Percentiles rank a stretch among this genome's conserved stretches.
Conservation (phyloP, 2,888 invertebrate species). For the Caenorhabditis sinica region DNA sequence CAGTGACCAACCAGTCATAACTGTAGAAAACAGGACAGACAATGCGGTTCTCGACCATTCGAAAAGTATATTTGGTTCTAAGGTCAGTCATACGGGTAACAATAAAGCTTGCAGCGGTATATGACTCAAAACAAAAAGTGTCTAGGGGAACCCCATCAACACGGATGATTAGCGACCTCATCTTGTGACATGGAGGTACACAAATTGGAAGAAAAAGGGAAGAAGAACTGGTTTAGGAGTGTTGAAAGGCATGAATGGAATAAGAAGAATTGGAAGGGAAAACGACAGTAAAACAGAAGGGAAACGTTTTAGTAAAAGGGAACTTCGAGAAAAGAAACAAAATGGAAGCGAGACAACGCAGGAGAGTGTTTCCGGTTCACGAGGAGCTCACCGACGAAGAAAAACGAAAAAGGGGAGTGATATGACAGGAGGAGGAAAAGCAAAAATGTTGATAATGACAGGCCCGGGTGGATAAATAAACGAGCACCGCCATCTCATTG, state of each 20-base stretch:
- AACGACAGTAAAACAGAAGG: constrained; percentile 11
- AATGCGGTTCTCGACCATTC: neutral
- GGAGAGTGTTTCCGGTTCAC: constrained; percentile 45
- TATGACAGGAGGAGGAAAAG: constrained; percentile 51
- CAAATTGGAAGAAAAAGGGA: constrained; percentile 31
- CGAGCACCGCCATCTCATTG: constrained; percentile 37
- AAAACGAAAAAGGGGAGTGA: constrained; percentile 22
- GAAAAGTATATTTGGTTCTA: neutral
- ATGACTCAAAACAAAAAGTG: constrained; percentile 25
- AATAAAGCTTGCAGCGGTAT: constrained; percentile 1
- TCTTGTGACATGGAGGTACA: constrained; percentile 55
- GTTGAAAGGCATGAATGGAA: constrained; percentile 19
- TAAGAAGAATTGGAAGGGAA: neutral
- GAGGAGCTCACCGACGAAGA: constrained; percentile 19
- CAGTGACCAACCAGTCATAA: neutral
- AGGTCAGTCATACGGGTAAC: constrained; percentile 4
- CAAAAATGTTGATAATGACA: constrained; percentile 59
- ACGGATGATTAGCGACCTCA: constrained; percentile 52
- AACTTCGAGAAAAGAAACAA: constrained; percentile 3
- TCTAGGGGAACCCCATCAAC: constrained; percentile 8
- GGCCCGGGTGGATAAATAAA: constrained; percentile 49
- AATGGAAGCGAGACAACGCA: neutral
- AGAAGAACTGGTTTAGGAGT: constrained; percentile 44
- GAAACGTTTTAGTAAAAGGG: constrained; percentile 20
- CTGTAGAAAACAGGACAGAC: neutral